phyloP scores from a whole-genome alignment of 2,113 vertebrate species.

The Platysteira castanea region DNA sequence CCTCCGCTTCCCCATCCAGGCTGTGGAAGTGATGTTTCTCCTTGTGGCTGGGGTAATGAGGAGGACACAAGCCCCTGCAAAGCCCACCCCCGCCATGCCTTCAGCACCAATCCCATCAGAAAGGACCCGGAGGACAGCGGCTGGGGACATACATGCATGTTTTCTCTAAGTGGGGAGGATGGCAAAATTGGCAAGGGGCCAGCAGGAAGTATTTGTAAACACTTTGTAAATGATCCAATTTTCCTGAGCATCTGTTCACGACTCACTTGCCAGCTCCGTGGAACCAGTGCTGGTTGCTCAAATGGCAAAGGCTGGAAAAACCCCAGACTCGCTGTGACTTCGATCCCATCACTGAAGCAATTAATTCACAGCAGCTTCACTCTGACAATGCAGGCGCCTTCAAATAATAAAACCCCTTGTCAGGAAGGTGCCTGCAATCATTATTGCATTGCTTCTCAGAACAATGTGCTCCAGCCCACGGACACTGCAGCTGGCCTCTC shows the following conservation, averaged over 20 bases:
- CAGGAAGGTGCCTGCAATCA: neutral
- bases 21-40: neutral
- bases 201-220: conserved; percentile 47
- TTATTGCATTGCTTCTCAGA: neutral
- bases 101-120: neutral
- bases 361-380: neutral
- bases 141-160: neutral
- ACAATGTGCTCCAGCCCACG: neutral
- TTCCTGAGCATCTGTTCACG: conserved; percentile 49
- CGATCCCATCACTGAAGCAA: neutral
- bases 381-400: neutral
- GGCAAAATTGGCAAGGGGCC: conserved; percentile 11
- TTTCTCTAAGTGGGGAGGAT: conserved; percentile 24
- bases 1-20: neutral
- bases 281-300: neutral
- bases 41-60: neutral
- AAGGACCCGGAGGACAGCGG: neutral
- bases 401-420: neutral
- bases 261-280: conserved; percentile 33
- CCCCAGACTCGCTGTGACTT: neutral
- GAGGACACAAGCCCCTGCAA: neutral
- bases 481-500: neutral
- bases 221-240: conserved; percentile 62
- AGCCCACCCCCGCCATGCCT: neutral
- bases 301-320: neutral